These are phyloP conservation scores for Bombus affinis DNA, from an alignment of 1,140 invertebrate species.

Conservation along the genomic window DNA sequence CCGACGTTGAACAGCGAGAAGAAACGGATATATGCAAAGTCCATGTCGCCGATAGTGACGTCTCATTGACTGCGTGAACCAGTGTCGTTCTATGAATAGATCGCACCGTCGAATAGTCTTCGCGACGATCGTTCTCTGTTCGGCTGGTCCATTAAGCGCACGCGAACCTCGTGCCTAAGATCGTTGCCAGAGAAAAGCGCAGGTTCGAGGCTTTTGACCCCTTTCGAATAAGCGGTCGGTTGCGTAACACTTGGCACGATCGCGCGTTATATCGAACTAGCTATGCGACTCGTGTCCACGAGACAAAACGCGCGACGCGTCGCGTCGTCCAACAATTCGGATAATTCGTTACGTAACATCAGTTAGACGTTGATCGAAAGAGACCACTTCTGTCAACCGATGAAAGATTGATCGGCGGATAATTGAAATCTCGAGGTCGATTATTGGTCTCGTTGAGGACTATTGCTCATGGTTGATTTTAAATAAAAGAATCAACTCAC, in stretches of 20 bases:
- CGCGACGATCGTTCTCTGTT: slow-evolving; percentile 39
- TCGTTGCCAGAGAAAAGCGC: slow-evolving; percentile 41
- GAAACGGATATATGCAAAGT: too few relatives aligned
- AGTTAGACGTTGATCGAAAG: not conserved
- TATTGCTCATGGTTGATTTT: not conserved
- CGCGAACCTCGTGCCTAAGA: slow-evolving; percentile 10
- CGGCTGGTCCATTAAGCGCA: slow-evolving; percentile 48
- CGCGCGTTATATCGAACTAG: slow-evolving; percentile 35
- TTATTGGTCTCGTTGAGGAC: not conserved
- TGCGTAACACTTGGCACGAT: slow-evolving; percentile 51
- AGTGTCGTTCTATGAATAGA: slow-evolving; percentile 66
- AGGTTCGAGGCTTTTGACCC: slow-evolving; percentile 50
- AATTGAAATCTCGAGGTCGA: not conserved
- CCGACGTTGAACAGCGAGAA: too few relatives aligned
- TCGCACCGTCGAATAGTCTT: slow-evolving; percentile 28
- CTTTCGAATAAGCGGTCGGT: slow-evolving; percentile 31
- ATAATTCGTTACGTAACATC: slow-evolving; percentile 25
- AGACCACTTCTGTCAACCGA: not conserved
- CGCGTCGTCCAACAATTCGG: not conserved
- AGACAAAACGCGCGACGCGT: not conserved
- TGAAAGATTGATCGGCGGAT: not conserved
- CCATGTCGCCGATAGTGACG: slow-evolving; percentile 18
- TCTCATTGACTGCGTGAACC: slow-evolving; percentile 67
- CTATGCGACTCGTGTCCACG: not conserved
- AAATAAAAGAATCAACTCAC: not conserved